Evolutionary conservation across 1,140 invertebrate species (phyloP).

Genomic region (Bemisia tabaci): DNA sequence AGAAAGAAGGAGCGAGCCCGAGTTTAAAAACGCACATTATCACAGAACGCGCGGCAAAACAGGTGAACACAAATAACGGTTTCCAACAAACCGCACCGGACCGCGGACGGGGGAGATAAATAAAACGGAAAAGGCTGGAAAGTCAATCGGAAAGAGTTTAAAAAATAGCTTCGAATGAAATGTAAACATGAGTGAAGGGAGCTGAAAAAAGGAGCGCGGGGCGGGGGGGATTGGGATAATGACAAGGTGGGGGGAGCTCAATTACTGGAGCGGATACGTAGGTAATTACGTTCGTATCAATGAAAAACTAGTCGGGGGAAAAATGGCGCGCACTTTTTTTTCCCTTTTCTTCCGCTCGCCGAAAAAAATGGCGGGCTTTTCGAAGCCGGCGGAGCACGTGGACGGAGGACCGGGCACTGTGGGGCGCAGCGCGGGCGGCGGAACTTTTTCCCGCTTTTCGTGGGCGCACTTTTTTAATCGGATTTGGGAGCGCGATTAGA

Average conservation of each 20-base stretch:
- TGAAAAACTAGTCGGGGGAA: not conserved
- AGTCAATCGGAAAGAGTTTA: not conserved
- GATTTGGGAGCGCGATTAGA: no score
- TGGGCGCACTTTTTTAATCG: no score
- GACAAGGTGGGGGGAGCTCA: not conserved
- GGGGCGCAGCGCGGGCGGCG: conserved; percentile 6
- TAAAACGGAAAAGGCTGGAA: not conserved
- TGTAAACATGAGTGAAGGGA: not conserved
- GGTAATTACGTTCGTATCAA: not conserved
- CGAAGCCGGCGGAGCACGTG: not conserved
- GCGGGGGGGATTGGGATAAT: not conserved
- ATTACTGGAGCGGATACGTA: not conserved
- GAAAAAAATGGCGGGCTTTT: not conserved
- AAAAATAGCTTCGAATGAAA: not conserved
- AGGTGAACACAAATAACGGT: not conserved
- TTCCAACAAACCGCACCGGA: not conserved
- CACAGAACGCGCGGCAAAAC: not conserved
- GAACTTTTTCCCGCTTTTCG: conserved; percentile 8
- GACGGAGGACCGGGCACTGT: not conserved
- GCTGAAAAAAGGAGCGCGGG: not conserved
- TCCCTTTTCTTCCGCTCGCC: not conserved
- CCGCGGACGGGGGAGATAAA: not conserved
- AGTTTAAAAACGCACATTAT: no score
- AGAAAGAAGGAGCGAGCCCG: no score
- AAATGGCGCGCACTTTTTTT: not conserved